Percentiles rank a stretch among this genome's conserved stretches.
phyloP scores from a whole-genome alignment of 1,140 invertebrate species.

The Capitella teleta region DNA sequence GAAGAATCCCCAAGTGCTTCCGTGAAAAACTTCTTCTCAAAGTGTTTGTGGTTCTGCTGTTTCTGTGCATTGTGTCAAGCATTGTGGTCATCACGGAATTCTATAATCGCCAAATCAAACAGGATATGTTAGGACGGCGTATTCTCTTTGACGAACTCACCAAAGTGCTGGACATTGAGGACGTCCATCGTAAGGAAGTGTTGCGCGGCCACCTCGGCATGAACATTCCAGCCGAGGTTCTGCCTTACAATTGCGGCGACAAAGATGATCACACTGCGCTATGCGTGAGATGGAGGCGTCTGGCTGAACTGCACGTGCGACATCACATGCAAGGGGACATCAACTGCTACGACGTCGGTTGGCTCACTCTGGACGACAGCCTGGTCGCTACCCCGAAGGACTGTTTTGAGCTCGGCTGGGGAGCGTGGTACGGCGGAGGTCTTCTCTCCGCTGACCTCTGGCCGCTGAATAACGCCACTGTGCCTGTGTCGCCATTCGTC shows the following conservation, averaged over 20 bases:
- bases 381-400: conserved; percentile 17
- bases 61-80: too few species aligned
- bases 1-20: too few species aligned
- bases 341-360: conserved; percentile 20
- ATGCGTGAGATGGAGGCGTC: conserved; percentile 7
- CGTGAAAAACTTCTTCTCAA: too few species aligned
- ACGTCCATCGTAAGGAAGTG: background rate
- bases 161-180: too few species aligned
- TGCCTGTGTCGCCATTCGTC: conserved; percentile 5
- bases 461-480: conserved; percentile 3
- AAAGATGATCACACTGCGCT: background rate
- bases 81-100: too few species aligned
- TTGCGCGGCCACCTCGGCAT: background rate
- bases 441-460: conserved; percentile 1
- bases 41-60: too few species aligned
- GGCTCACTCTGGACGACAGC: conserved; percentile 14
- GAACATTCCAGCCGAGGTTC: conserved; percentile 3
- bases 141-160: too few species aligned
- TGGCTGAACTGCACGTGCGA: background rate
- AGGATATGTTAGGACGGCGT: too few species aligned
- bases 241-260: conserved; percentile 9
- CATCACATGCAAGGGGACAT: conserved; percentile 1
- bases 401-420: conserved; percentile 19
- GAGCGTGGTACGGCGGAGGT: conserved; percentile 12
- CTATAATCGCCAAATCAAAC: too few species aligned